Base-by-base conservation (phyloP, 2,888 invertebrate species). In the Hypomecis atomaria region DNA sequence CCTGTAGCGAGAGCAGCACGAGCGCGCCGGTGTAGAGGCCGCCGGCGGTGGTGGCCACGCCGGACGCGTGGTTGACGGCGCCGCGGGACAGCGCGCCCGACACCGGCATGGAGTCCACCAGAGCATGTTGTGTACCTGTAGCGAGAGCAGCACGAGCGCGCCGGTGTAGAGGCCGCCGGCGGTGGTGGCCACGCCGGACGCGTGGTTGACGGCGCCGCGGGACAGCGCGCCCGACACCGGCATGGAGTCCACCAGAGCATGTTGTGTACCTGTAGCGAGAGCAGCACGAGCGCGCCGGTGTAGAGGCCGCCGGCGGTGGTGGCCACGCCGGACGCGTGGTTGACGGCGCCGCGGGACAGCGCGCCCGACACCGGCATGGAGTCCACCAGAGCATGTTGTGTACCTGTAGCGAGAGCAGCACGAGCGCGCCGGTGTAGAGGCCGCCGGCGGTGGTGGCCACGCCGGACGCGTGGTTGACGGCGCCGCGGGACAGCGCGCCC, bases 51-150 rank as follows among this genome's bases (percentile, higher is more conserved):
- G 97, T 96, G 79, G 95, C 95, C 3, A 98, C 98, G 7, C 98
- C 98, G 77, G 97, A 97, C 36, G 98, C 98, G 86, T 98, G 97
- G 93, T 98, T 98, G 40, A 99, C 98, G 67, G 98, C 98, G 69
- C 98, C 97, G 67, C 97, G 94, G 6, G 97, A n/a, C n/a, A n/a
- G n/a, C n/a, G n/a, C n/a, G n/a, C n/a, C n/a, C n/a, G n/a, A n/a
- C n/a, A n/a, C n/a, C n/a, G n/a, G n/a, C n/a, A n/a, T n/a, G n/a
- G n/a, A n/a, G n/a, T n/a, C n/a, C n/a, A n/a, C n/a, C n/a, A n/a
- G 34, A 11, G 48, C 4, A 8, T 4, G 48, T 9, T n/a, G 6
- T 5, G 37, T 71, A 92, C 92, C 87, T 94, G 94, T 47, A 92
- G 75, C 37, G 92, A 85, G 36, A 93, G 84, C 74, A 92, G 78